A percentile compares a stretch with the other conserved stretches of the same genome.
Conservation (phyloP, 2,888 invertebrate species). For the Schrankia costaestrigalis region DNA sequence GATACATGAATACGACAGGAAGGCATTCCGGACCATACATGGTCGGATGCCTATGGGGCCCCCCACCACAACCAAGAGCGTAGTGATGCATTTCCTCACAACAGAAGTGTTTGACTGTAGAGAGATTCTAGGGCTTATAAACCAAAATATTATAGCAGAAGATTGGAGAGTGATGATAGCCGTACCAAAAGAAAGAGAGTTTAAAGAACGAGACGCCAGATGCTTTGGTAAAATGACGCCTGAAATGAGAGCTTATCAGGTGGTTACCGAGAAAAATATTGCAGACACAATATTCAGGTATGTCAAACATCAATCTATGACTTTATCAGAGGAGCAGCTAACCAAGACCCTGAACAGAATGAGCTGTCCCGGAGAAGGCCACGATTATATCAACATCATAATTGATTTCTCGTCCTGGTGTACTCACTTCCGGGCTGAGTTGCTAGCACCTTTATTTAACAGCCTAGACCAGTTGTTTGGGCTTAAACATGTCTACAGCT, state of each 20-base stretch:
- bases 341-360: neutral
- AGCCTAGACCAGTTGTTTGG: neutral
- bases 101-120: neutral
- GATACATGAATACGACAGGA: neutral
- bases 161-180: neutral
- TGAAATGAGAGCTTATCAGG: conserved; percentile 2
- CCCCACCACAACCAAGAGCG: neutral
- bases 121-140: neutral
- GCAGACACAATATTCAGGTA: conserved; percentile 1
- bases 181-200: neutral
- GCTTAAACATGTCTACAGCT: neutral
- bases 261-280: conserved; percentile 3
- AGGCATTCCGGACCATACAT: neutral
- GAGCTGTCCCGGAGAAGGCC: neutral
- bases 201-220: neutral
- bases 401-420: neutral
- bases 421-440: neutral
- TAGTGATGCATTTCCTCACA: neutral
- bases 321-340: neutral
- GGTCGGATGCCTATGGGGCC: neutral
- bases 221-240: conserved; percentile 2
- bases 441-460: neutral
- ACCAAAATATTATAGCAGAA: neutral
- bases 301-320: conserved; percentile 2
- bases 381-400: neutral